Evolutionary conservation across 30 jellyfish, hydroid and myxozoan species (phyloP), one percentile per base, ranked within the genome.

Genomic region (Aurelia aurita complex sp. Pacific): DNA sequence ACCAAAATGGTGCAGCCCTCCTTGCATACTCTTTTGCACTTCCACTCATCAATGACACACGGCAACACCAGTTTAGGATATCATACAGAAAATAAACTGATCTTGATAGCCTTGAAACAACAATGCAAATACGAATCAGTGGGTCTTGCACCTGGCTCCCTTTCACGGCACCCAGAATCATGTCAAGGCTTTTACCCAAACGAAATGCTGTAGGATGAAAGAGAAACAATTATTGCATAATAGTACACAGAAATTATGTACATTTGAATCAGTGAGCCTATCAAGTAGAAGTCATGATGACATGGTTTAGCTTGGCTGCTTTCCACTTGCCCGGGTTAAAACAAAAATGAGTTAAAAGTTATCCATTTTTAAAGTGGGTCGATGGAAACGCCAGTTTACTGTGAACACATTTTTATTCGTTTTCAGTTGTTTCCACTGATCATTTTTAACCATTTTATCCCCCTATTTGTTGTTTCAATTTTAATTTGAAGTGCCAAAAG

Each of bases 1-100:
- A 80, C 98, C 98, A 94, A 79, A 75, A 94, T 57, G 89, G 91
- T 3, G 96, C 96, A 1, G 96, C 90, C 65, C 85, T 85, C 68
- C 14, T 11, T 17, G 98, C 87, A 88, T 78, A 88, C 63, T 83
- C 91, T 43, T 88, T 88, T 10, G 91, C 62, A 77, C 78, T 82
- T 50, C 96, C 98, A 29, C 73, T 78, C 67, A 94, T 71, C 79
- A 94, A 61, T 3, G 96, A 74, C 32, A 94, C 97, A n/a, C 95
- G 91, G 64, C 92, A 81, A 18, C 96, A 93, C 98, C 98, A 94
- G 75, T 85, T 74, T 35, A 88, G 71, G 71, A 88, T 73, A 54
- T 94, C 98, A 65, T 89, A 94, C 52, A 88, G 38, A 65, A 88
- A 94, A 64, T 86, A 94, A 10, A 78, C 92, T 29, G 96, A 88